phyloP scores from a whole-genome alignment of 2,888 invertebrate genomes.

The Hirtodrosophila alboralis region DNA sequence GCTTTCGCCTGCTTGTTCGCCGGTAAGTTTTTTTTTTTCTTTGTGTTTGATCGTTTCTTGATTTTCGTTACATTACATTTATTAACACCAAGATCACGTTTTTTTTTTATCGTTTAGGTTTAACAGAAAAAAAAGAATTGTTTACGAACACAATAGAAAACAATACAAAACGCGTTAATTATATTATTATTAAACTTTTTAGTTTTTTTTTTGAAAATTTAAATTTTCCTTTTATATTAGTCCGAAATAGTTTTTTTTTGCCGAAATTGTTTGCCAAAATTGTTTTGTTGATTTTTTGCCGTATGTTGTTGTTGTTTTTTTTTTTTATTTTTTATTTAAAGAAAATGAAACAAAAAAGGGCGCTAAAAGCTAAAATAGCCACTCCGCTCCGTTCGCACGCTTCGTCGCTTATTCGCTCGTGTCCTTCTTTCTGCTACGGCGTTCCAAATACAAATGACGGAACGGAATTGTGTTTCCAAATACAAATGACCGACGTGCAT shows the following conservation, averaged over 20 bases:
- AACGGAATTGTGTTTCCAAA: constrained; percentile 75
- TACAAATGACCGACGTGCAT: constrained; percentile 81
- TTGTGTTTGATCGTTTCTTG: constrained; percentile 37
- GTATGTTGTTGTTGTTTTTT: too few relatives aligned
- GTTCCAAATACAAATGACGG: constrained; percentile 83
- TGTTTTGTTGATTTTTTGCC: constrained; percentile 38
- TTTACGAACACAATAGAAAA: constrained; percentile 73
- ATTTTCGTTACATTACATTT: constrained; percentile 33
- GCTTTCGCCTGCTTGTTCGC: constrained; percentile 51
- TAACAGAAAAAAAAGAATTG: constrained; percentile 63
- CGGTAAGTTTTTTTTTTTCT: constrained; percentile 48
- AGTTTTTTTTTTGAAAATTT: constrained; percentile 26
- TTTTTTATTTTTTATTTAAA: constrained; percentile 45
- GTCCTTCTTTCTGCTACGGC: constrained; percentile 82
- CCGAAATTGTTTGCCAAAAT: constrained; percentile 65
- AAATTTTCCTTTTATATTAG: constrained; percentile 37
- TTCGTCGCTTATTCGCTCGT: constrained; percentile 71
- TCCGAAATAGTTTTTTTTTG: constrained; percentile 62
- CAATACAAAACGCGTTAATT: constrained; percentile 56
- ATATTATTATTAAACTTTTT: constrained; percentile 39
- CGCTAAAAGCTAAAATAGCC: constrained; percentile 83
- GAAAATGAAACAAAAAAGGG: constrained; percentile 81
- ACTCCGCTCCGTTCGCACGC: constrained; percentile 80
- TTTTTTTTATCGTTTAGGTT: constrained; percentile 21
- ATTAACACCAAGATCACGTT: constrained; percentile 58